phyloP scores from a whole-genome alignment of 1,140 invertebrate species.

The Drosophila grimshawi region DNA sequence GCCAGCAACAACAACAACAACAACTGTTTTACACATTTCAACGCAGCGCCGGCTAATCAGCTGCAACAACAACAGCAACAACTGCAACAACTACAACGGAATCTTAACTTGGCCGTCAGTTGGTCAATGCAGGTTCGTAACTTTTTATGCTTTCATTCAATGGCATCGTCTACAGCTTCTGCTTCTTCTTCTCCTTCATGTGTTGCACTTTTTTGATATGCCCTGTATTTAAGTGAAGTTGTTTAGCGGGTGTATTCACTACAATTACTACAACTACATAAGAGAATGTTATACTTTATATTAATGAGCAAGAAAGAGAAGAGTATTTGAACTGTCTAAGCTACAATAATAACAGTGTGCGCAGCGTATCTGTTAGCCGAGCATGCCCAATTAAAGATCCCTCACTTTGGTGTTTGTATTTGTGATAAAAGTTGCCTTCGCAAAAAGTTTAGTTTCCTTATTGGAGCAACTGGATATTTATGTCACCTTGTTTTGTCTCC shows the following conservation, averaged over 20 bases:
- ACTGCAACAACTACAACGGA: conserved; percentile 45
- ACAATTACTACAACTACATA: no score
- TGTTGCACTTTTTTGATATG: background rate
- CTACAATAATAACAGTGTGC: no score
- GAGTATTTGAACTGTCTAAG: background rate
- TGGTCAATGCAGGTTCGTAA: conserved; percentile 62
- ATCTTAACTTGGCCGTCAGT: conserved; percentile 47
- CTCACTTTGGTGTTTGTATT: conserved; percentile 2
- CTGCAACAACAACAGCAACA: conserved; percentile 22
- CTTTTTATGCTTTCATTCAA: conserved; percentile 51
- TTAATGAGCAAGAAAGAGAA: no score
- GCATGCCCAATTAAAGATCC: background rate
- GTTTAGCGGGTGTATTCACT: background rate
- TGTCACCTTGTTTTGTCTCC: conserved; percentile 72
- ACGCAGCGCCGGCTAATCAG: conserved; percentile 57
- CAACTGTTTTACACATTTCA: conserved; percentile 64
- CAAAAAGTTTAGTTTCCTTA: conserved; percentile 69
- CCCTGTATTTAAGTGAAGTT: background rate
- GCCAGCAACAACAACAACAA: conserved; percentile 38
- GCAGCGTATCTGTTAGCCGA: background rate
- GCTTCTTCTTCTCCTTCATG: background rate
- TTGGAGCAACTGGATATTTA: conserved; percentile 75
- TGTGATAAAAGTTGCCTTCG: conserved; percentile 46
- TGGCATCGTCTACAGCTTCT: conserved; percentile 33
- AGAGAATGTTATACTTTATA: no score